Evolutionary conservation across 2,888 invertebrate genomes (phyloP), one percentile per base, ranked within the genome.

Genomic region (Drosophila prostipennis): DNA sequence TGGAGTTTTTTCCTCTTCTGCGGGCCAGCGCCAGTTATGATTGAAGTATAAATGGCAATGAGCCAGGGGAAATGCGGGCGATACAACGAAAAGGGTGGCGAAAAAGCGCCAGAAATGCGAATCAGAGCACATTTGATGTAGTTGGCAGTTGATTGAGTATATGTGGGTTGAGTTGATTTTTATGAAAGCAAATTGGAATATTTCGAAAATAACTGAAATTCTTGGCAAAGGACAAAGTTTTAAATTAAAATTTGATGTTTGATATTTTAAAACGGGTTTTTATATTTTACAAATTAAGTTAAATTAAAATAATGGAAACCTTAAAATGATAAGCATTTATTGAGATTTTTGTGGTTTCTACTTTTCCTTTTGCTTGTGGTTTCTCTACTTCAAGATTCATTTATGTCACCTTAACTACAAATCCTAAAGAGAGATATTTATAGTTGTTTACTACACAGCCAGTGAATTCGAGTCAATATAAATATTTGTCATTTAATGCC

Each of bases 21-120:
- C 52, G 72, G 61, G 29, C 73, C 65, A 73, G 37, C 32, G 52
- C 48, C 55, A 52, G 42, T 57, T 64, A 73, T 54, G 65, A 65
- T 67, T 65, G 68, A 46, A 48, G 26, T 13, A 29, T 13, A 39
- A n/a, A 57, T 43, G 39, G 13, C 36, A 29, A 11, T 19, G 49
- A 40, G 45, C 8, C 19, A 29, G 29, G 26, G 45, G 23, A 79
- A 64, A 64, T 60, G 42, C 14, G 34, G 40, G 14, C 32, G 26
- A n/a, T 29, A 7, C 19, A 8, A 1, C 32, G 32, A 23, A 26
- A 26, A 5, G 26, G 7, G 29, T 32, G 19, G 13, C 26, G 10
- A 48, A 16, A 42, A 26, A 34, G 37, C 16, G 45, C 16, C n/a
- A 8, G 39, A 42, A 45, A 19, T 45, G 37, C 29, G 51, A 43